Percentiles rank a stretch among this genome's conserved stretches.
Evolutionary conservation across 2,888 invertebrate genomes (phyloP).

Genomic region (Nezara viridula): DNA sequence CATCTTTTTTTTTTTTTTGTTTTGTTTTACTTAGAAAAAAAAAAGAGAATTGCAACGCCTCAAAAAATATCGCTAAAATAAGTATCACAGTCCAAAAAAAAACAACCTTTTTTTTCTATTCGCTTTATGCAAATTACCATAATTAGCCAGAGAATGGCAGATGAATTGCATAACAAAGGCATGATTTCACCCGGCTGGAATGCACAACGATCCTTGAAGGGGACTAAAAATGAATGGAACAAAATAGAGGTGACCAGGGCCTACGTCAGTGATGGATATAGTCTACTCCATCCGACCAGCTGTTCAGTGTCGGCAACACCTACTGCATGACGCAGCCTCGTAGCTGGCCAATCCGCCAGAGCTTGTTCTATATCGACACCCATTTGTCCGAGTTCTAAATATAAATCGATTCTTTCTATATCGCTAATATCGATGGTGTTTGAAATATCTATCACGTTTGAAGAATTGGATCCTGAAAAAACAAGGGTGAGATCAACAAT

Average conservation of each 20-base stretch:
- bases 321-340: not conserved
- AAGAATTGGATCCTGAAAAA: not conserved
- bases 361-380: not conserved
- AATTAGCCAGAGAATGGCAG: not conserved
- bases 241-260: conserved; percentile 19
- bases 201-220: conserved; percentile 5
- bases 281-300: not conserved
- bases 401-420: not conserved
- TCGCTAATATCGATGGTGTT: not conserved
- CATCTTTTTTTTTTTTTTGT: too few relatives aligned
- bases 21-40: too few relatives aligned
- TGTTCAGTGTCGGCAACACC: conserved; percentile 15
- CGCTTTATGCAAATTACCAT: not conserved
- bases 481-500: not conserved
- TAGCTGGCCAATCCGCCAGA: not conserved
- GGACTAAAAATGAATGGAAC: conserved; percentile 45
- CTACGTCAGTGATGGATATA: conserved; percentile 31
- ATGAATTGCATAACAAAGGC: not conserved
- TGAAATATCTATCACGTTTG: not conserved
- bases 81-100: not conserved
- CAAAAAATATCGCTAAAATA: not conserved
- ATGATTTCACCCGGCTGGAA: not conserved
- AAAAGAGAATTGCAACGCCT: too few relatives aligned
- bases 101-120: not conserved
- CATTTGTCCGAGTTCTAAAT: not conserved